Conservation (phyloP, 53 echinoderm and acorn worm species). For the Pentamera pediparva region DNA sequence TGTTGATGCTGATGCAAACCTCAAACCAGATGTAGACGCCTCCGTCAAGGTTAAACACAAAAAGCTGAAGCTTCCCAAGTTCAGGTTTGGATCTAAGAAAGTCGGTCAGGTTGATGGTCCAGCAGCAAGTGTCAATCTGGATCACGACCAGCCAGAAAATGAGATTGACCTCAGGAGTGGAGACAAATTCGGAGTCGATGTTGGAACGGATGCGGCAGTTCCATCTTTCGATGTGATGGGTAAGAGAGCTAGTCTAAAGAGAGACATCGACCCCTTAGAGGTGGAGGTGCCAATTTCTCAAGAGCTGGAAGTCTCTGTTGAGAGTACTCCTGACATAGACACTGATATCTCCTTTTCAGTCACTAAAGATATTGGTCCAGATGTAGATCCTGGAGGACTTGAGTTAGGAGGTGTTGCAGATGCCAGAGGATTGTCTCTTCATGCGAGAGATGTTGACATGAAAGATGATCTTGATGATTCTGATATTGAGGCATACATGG, state of each 20-base stretch:
- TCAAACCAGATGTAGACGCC: not conserved
- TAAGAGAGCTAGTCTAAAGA: constrained; percentile 22
- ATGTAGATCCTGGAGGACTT: not conserved
- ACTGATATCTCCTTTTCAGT: not conserved
- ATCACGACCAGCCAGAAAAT: not conserved
- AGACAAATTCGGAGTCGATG: not conserved
- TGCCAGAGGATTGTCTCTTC: not conserved
- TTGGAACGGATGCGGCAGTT: not conserved
- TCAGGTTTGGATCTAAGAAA: constrained; percentile 11
- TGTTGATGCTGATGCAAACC: not conserved
- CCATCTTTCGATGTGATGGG: constrained; percentile 2
- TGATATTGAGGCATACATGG: constrained; percentile 21
- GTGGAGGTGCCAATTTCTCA: constrained; percentile 4
- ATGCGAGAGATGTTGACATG: not conserved
- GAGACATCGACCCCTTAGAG: not conserved
- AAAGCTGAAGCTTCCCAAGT: constrained; percentile 9
- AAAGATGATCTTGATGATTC: not conserved
- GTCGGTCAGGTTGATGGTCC: not conserved
- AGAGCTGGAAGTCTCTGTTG: not conserved
- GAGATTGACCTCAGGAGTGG: too few species aligned
- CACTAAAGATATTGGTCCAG: not conserved
- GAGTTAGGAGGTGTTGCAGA: not conserved
- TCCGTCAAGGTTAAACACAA: not conserved
- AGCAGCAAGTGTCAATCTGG: not conserved
- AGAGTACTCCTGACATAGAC: not conserved